phyloP scores from a whole-genome alignment of 1,140 invertebrate genomes.

The Chironomus striatipennis region DNA sequence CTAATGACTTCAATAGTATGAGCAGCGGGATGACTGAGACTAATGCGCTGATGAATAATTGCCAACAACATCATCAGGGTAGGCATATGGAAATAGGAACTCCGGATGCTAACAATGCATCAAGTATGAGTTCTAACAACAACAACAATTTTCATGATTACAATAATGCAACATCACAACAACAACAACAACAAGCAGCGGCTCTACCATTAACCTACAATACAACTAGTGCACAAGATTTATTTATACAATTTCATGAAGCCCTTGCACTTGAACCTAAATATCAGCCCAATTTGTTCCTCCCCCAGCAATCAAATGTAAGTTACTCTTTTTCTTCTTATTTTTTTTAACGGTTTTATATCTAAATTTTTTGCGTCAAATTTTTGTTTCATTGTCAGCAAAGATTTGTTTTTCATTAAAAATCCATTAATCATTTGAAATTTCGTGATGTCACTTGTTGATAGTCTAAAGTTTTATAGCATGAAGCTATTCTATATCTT shows the following conservation, averaged over 20 bases:
- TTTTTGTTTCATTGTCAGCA: too few species aligned
- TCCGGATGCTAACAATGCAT: slow-evolving; percentile 23
- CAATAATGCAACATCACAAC: slow-evolving; percentile 16
- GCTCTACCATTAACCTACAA: slow-evolving; percentile 22
- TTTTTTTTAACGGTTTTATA: background rate
- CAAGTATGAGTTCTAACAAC: slow-evolving; percentile 15
- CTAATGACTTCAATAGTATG: background rate
- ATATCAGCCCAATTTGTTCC: slow-evolving; percentile 55
- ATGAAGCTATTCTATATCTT: too few species aligned
- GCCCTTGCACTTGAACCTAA: slow-evolving; percentile 56
- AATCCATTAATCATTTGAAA: too few species aligned
- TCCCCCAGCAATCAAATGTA: slow-evolving; percentile 49
- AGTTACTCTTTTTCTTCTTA: slow-evolving; percentile 26
- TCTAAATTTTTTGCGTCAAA: background rate
- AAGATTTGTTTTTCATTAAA: too few species aligned
- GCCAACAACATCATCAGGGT: slow-evolving; percentile 19
- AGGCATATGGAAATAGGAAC: slow-evolving; percentile 10
- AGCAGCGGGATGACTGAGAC: background rate
- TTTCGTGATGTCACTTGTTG: too few species aligned
- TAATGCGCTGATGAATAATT: slow-evolving; percentile 12
- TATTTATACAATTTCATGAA: slow-evolving; percentile 56
- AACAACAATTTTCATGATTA: background rate
- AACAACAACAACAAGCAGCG: slow-evolving; percentile 32
- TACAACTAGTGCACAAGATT: slow-evolving; percentile 33
- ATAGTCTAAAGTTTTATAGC: too few species aligned